Conservation (phyloP, 1,140 invertebrate genomes). For the Caenorhabditis briggsae region DNA sequence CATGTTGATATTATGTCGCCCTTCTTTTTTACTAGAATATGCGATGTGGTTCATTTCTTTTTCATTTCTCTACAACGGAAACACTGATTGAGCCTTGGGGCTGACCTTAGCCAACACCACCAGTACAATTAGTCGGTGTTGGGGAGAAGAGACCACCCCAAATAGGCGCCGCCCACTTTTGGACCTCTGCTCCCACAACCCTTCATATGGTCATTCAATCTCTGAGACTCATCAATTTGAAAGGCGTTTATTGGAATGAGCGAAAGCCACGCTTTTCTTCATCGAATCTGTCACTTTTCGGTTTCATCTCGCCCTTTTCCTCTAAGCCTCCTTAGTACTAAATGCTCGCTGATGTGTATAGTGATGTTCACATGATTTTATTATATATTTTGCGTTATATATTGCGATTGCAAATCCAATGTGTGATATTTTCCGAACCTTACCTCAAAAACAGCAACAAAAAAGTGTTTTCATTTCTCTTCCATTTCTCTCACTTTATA, state of each 20-base stretch:
- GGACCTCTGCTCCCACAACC: background rate
- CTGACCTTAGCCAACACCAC: slow-evolving; percentile 28
- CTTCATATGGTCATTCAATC: slow-evolving; percentile 54
- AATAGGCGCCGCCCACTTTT: slow-evolving; percentile 9
- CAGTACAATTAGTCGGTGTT: slow-evolving; percentile 27
- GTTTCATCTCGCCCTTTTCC: background rate
- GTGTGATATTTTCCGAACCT: background rate
- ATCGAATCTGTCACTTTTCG: slow-evolving; percentile 13
- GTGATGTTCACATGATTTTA: slow-evolving; percentile 47
- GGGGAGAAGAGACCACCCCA: slow-evolving; percentile 6
- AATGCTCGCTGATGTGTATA: background rate
- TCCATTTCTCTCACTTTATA: slow-evolving; percentile 5
- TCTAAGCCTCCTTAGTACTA: slow-evolving; percentile 8
- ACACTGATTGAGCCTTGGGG: slow-evolving; percentile 32
- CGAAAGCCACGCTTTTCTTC: slow-evolving; percentile 29
- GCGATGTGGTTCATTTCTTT: background rate
- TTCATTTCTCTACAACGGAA: slow-evolving; percentile 3
- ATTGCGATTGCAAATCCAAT: background rate
- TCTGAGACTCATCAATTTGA: slow-evolving; percentile 52
- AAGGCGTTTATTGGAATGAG: slow-evolving; percentile 56
- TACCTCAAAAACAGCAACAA: background rate
- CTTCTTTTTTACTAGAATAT: background rate
- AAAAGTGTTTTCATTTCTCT: background rate
- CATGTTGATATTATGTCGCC: background rate
- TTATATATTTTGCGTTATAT: slow-evolving; percentile 18